Conservation (phyloP, 2,113 vertebrate genomes). For the Hemiscyllium ocellatum region DNA sequence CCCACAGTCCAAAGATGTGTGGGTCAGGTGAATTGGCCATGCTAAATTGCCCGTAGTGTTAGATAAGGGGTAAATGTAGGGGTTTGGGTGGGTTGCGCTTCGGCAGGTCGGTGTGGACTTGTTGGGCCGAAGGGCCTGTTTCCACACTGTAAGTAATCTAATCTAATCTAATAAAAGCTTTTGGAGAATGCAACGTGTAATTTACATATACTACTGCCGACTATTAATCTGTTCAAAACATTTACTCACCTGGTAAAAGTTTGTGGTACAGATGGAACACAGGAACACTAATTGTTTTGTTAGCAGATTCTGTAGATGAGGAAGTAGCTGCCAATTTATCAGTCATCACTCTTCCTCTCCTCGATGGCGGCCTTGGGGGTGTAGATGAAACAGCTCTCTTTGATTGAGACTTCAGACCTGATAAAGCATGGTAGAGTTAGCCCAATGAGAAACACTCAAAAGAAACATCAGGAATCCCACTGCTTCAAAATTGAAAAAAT, state of each 20-base stretch:
- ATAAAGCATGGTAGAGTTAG: slow-evolving; percentile 2
- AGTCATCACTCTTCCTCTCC: slow-evolving; percentile 81
- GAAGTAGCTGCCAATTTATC: slow-evolving; percentile 82
- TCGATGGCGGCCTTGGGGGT: slow-evolving; percentile 87
- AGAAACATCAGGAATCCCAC: not conserved
- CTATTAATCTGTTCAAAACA: not conserved
- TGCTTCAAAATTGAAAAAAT: not conserved
- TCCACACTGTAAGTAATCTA: no score
- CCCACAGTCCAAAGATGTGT: no score
- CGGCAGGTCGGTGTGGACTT: no score
- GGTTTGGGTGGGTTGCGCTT: no score
- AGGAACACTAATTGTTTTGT: slow-evolving; percentile 91
- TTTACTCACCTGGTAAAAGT: slow-evolving; percentile 67
- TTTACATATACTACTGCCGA: not conserved
- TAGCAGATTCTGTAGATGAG: slow-evolving; percentile 73
- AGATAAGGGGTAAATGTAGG: no score
- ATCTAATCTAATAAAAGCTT: not conserved
- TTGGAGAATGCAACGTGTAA: not conserved
- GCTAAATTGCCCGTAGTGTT: no score
- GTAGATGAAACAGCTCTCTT: slow-evolving; percentile 86
- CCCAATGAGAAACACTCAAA: not conserved
- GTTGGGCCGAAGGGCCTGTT: no score
- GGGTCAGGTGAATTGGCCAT: no score
- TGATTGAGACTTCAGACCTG: slow-evolving; percentile 94
- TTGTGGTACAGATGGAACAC: slow-evolving; percentile 97